Evolutionary conservation across 2,113 vertebrate species (phyloP), one percentile per base, ranked within the genome.

Genomic region (Ictalurus punctatus): DNA sequence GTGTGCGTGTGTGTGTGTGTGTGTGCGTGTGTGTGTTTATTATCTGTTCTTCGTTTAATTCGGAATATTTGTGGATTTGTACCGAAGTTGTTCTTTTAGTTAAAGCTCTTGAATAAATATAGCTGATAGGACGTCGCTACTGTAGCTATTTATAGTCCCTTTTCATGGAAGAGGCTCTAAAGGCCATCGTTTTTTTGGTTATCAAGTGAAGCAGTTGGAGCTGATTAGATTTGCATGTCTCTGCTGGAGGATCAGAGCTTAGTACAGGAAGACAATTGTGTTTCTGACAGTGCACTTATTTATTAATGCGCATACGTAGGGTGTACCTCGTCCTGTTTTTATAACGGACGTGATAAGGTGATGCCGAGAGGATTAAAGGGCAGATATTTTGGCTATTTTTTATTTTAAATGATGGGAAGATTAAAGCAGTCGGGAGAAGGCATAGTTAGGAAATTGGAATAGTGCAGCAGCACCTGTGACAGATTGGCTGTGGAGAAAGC

Each of bases 181-280:
- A 89, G 91, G 92, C 92, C 92, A 94, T 94, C 90, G 94, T 94
- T 94, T 95, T 85, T 79, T 44, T 44, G 4, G 88, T 91, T 92
- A 90, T 92, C 91, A 89, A 92, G 91, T 94, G 92, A 93, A 93
- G 92, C 90, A 92, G 90, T 89, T 91, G 84, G 89, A 82, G 92
- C 90, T 91, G 86, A 91, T 89, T 86, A 78, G 93, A 94, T 95
- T 94, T 94, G 93, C 94, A 94, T 93, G 87, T 92, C 92, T 93
- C 91, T 91, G 93, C 93, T 93, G 92, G 91, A 90, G 93, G 87
- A 25, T 82, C 34, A 44, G n/a, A 86, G 34, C 37, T 63, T 27
- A 34, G 54, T 25, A 48, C 44, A 48, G 44, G 44, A 27, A 63
- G 37, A 56, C 63, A 40, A 25, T 4, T 82, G 25, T n/a, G 40